Evolutionary conservation across 2,888 invertebrate species (phyloP).

Genomic region (Galerucella pusilla): DNA sequence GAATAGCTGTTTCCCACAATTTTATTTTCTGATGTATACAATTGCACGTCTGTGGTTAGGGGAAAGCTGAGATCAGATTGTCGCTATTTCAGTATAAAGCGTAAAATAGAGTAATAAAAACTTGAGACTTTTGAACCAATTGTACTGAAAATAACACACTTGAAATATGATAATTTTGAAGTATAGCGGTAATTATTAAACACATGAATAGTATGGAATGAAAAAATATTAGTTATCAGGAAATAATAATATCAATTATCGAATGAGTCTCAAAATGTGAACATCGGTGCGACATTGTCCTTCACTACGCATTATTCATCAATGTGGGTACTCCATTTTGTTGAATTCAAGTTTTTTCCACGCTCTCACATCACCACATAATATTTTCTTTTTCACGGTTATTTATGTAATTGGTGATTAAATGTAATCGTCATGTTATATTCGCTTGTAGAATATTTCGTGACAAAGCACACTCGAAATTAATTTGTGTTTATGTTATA

Average conservation of each 20-base stretch:
- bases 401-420: constrained; percentile 29
- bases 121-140: not conserved
- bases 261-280: too few species aligned
- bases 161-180: not conserved
- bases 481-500: constrained; percentile 28
- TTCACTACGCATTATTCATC: too few species aligned
- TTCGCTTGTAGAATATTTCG: constrained; percentile 12
- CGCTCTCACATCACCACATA: not conserved
- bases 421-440: constrained; percentile 25
- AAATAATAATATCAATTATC: too few species aligned
- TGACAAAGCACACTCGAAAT: constrained; percentile 27
- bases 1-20: constrained; percentile 11
- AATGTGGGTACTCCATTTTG: too few species aligned
- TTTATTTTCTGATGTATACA: constrained; percentile 9
- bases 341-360: too few species aligned
- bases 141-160: not conserved
- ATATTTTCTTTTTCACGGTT: not conserved
- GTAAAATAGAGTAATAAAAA: not conserved
- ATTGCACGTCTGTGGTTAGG: not conserved
- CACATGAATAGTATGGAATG: too few species aligned
- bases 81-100: not conserved
- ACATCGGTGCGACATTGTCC: too few species aligned
- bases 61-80: constrained; percentile 7
- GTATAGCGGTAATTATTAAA: not conserved
- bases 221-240: too few species aligned